Conservation (phyloP, 2,888 invertebrate species). For the Platycnemis pennipes region DNA sequence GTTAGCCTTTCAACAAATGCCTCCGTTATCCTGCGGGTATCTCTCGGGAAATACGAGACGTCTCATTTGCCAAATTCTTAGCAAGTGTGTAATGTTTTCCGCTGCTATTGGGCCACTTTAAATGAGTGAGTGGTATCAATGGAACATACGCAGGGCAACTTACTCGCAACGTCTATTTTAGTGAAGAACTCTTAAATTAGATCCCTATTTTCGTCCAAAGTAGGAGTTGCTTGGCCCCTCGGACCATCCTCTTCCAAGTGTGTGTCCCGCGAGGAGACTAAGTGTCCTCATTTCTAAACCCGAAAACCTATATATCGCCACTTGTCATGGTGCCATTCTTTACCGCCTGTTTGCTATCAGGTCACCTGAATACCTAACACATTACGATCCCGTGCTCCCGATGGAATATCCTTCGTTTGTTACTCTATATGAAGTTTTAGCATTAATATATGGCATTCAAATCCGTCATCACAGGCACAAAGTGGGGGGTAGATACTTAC, state of each 20-base stretch:
- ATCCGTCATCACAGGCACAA: no score
- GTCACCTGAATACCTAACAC: neutral
- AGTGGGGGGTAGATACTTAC: no score
- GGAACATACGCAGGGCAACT: conserved; percentile 38
- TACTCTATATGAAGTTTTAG: neutral
- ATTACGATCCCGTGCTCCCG: neutral
- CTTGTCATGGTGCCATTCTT: conserved; percentile 17
- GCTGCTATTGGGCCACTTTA: neutral
- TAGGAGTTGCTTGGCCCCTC: conserved; percentile 63
- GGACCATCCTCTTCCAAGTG: conserved; percentile 33
- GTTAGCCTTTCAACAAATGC: no score
- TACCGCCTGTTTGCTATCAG: conserved; percentile 9
- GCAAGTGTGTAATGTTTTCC: neutral
- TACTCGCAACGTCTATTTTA: conserved; percentile 58
- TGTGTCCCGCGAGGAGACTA: conserved; percentile 10
- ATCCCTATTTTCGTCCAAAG: conserved; percentile 51
- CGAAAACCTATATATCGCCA: neutral
- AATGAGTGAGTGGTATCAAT: conserved; percentile 45
- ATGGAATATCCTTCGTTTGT: neutral
- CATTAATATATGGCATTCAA: no score
- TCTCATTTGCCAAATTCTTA: conserved; percentile 26
- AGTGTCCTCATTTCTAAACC: conserved; percentile 40
- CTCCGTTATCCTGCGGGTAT: neutral
- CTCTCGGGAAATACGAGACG: neutral
- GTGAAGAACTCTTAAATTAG: conserved; percentile 47